Evolutionary conservation across 2,113 vertebrate species (phyloP), one percentile per base, ranked within the genome.

Genomic region (Chloropsis hardwickii): DNA sequence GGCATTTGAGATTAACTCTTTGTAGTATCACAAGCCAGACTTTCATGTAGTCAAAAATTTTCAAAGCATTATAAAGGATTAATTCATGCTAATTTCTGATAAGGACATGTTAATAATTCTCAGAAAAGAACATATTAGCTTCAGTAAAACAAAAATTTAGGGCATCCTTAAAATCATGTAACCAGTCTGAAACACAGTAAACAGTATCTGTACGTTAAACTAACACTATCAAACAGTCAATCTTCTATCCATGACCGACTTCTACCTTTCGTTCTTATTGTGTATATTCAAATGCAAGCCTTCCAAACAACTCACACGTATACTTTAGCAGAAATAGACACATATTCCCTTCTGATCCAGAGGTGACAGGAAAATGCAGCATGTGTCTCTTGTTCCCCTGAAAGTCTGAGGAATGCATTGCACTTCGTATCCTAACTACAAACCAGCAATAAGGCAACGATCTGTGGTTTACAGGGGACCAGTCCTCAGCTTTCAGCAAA

Each of bases 51-150:
- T 48, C 76, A 71, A 56, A 39, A 95, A 74, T 58, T 90, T 92
- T 86, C 79, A 83, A 90, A 88, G 80, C 60, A 64, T 78, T 92
- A 66, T 70, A 67, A 88, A 73, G 83, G 69, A 95, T 94, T 94
- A 93, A 18, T 90, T 80, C 14, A 77, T 93, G 85, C 58, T 90
- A 92, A 94, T 82, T 96, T 94, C 58, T 85, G 81, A 94, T 94
- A 96, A 94, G 22, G 50, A 58, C 8, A 14, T 70, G 16, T 48
- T 92, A 62, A 86, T 86, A 94, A 83, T 76, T 92, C 47, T 56
- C 62, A 73, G 67, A 47, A 88, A 86, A 94, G 1, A 85, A 50
- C 3, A 5, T 39, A 65, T 45, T 73, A 77, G 23, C 58, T 86
- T 86, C 72, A 81, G 51, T 40, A 78, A 92, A 92, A 67, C 33